phyloP scores from a whole-genome alignment of 53 echinoderm and acorn worm species.

The Mesocentrotus franciscanus region DNA sequence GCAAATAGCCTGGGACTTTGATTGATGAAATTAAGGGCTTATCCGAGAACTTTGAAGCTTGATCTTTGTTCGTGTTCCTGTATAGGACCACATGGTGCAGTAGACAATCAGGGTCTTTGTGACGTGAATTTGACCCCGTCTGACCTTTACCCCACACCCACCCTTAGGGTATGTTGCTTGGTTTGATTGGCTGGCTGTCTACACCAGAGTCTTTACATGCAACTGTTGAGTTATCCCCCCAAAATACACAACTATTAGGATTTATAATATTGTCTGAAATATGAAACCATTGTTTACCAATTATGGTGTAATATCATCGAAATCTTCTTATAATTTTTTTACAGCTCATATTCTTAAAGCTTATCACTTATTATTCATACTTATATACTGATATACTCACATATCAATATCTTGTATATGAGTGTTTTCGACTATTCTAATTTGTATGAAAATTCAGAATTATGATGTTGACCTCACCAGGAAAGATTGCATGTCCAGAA shows the following conservation, averaged over 20 bases:
- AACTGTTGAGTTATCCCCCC: background rate
- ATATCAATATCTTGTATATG: background rate
- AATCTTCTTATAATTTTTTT: background rate
- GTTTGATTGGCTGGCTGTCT: background rate
- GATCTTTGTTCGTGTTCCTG: slow-evolving; percentile 46
- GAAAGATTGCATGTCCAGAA: no score
- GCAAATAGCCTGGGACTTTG: slow-evolving; percentile 42
- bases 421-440: background rate
- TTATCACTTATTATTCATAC: background rate
- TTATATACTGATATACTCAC: background rate
- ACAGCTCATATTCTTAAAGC: background rate
- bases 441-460: background rate
- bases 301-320: background rate
- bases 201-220: background rate
- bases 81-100: background rate
- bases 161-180: background rate
- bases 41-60: background rate
- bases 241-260: background rate
- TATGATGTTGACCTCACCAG: no score
- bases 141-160: background rate
- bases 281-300: background rate
- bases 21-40: slow-evolving; percentile 59
- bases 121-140: slow-evolving; percentile 9
- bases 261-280: background rate
- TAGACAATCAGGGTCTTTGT: slow-evolving; percentile 27